Base-by-base conservation (phyloP, 2,797 vertebrate species). In the Sebastes umbrosus region DNA sequence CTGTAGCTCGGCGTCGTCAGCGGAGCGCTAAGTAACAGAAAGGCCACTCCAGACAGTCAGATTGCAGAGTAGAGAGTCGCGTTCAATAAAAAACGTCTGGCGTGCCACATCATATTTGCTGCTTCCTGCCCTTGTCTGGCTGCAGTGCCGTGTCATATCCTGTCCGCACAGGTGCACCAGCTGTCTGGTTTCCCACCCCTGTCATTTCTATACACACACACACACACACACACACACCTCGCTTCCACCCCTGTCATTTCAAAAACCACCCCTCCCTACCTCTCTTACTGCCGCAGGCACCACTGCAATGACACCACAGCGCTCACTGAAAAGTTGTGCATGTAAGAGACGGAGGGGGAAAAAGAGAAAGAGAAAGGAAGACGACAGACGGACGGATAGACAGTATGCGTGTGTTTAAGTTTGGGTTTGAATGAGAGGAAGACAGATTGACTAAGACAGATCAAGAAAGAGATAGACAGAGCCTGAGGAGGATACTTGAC, bases 121-220 rank as follows among this genome's bases (percentile, higher is more conserved):
- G 90, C 82, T 84, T 92, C 84, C 85, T 93, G 90, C 85, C 90
- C 89, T 93, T 83, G 92, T 89, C 90, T 92, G 86, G 87, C 90
- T 86, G 81, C 84, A 84, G 65, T 58, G 71, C 81, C 59, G 73
- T 92, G 91, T 92, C 91, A 94, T 84, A 89, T 93, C 91, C 88
- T 93, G 93, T 94, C 91, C 85, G 32, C 87, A 82, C 89, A 94
- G 92, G 93, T 93, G 92, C 87, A 87, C 87, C 90, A 91, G 88
- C 90, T 88, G 90, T 91, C 87, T 93, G 76, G 69, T 83, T 89
- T 84, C 80, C 88, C 84, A 72, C 77, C 82, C 80, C 80, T 87
- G 79, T 89, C 87, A 85, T 83, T 84, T 85, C 66, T 27, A 77
- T 11, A 74, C 68, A 84, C 72, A 86, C 71, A 72, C 78, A 84